Base-by-base conservation (phyloP, 2,888 invertebrate species). In the Nasonovia ribisnigri region DNA sequence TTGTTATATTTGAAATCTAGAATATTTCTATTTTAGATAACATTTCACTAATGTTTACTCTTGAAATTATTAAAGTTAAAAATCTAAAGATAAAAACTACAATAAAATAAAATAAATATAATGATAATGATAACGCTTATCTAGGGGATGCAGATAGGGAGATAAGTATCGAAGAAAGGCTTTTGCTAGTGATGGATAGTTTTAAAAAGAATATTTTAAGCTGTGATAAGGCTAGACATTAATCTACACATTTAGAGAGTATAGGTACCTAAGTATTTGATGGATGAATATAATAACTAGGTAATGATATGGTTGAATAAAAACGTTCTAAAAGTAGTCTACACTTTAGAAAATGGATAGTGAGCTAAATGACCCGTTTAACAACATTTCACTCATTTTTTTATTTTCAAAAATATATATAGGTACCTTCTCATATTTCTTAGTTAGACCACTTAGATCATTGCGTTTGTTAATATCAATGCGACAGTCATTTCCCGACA, bases 311-410 rank as follows among this genome's bases (percentile, higher is more conserved):
- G 54, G 26, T 11, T 36, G 51, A 90, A 51, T 48, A 84, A 84
- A 42, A 84, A 84, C 26, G 77, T 90, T 90, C 20, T 48, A 46
- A 48, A 77, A 90, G 51, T 77, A 51, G 4, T 67, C 2, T 60
- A 46, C 11, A 88, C 11, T 88, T 8, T 20, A 11, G 20, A 57
- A 89, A n/a, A 60, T 60, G 20, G 43, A 89, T 89, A 60, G 51
- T 89, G 42, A 46, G 20, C 36, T 42, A 89, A 60, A 89, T 60
- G 24, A 90, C 67, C n/a, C 24, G n/a, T 46, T 90, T 60, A 60
- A 89, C 13, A 29, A 89, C 88, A 43, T 26, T 57, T 11, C 20
- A n/a, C 67, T 67, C 5, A 77, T 77, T 77, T 77, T 77, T n/a
- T 77, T 67, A 67, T 67, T 77, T 20, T 42, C 36, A 36, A 77